Base-by-base conservation (phyloP, 1,140 invertebrate species). In the Hyphantria cunea region DNA sequence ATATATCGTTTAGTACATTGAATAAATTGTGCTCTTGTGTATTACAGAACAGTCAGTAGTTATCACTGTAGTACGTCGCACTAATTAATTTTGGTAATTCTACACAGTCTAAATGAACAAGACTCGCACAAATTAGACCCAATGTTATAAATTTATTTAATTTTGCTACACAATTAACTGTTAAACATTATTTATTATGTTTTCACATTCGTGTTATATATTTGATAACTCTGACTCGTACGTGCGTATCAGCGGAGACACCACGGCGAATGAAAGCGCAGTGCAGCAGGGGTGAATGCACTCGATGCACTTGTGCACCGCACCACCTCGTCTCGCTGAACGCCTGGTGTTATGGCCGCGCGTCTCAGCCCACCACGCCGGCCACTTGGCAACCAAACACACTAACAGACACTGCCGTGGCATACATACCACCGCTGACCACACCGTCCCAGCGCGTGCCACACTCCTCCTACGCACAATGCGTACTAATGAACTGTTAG, bases 301-400 rank as follows among this genome's bases (percentile, higher is more conserved):
- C 67, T 68, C 52, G 25, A 32, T 69, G 66, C 66, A 70, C 13
- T 55, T 66, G n/a, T n/a, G 66, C 50, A 76, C 50, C 48, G 54
- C 25, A 71, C 48, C 63, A 59, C 79, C 58, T 69, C 52, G 42
- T 9, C 9, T 25, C n/a, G 53, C 80, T 90, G 81, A 15, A 53
- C 68, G 70, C 90, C 90, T 86, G 79, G 83, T 90, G 64, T 15
- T 34, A 59, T 73, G 84, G 82, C 78, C 84, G 82, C 79, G 62
- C 61, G 54, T 12, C 50, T 60, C 65, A 71, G 72, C 79, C 74
- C 78, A 70, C 72, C 72, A 64, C 68, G 66, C 75, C 66, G 81
- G 66, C 80, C 84, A 87, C 84, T 87, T 89, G 84, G 84, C 86
- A 87, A 87, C 86, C 70, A 71, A 14, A 55, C 60, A 41, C 37